Base-by-base conservation (phyloP, 2,113 vertebrate genomes). In the Fregetta grallaria region DNA sequence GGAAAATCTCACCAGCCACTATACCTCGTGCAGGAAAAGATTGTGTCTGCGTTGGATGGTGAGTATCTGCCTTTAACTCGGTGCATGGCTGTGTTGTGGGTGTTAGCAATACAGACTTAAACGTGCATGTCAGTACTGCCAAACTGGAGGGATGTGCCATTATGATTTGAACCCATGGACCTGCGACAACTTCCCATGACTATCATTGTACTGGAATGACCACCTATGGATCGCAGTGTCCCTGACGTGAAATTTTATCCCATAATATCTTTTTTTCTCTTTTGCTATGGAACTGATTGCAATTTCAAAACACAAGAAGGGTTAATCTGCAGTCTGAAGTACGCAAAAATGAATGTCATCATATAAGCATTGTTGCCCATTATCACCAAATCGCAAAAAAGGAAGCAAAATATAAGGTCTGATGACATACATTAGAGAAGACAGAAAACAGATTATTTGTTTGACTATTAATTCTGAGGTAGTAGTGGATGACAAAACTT, bases 21-120 rank as follows among this genome's bases (percentile, higher is more conserved):
- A 15, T 7, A 42, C 11, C 38, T 38, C 38, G 10, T 2, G 0
- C 21, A 65, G n/a, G 19, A 81, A 42, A 83, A 45, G 7, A 47
- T 4, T 2, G 5, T 20, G 15, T 44, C 23, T 70, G 21, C 1
- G 0, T 3, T 83, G 40, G 13, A 13, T 38, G 53, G 16, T 0
- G 3, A 89, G n/a, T 7, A 53, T 20, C 40, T 72, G 23, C 49
- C 49, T 75, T 56, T 18, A 8, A 8, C 19, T 25, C 4, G 5
- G 13, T 1, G 8, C 34, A 8, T 12, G 49, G 44, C 15, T 30
- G 15, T 38, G 44, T 5, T n/a, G 53, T 7, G 14, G 22, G 25
- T 29, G 16, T 44, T 65, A 63, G 40, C 22, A 86, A 47, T 2
- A 26, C 22, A n/a, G 62, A 53, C 29, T 12, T 62, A 65, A 73